phyloP scores from a whole-genome alignment of 2,113 vertebrate genomes.

The Microcebus lehilahytsara region DNA sequence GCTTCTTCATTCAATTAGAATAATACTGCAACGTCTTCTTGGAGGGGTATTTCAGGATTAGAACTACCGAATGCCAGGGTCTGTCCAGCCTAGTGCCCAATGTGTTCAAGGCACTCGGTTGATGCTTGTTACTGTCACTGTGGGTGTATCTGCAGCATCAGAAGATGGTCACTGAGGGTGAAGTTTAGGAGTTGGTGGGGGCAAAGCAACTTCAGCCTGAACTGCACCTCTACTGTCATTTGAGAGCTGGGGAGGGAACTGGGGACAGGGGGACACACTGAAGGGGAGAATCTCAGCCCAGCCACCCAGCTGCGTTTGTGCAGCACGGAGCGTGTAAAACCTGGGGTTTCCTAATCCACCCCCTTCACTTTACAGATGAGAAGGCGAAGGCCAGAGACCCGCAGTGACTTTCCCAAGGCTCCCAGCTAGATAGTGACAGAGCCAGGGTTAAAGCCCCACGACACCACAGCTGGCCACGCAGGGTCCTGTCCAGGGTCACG shows the following conservation, averaged over 20 bases:
- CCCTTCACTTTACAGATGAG: background rate
- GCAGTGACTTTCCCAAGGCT: background rate
- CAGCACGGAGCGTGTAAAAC: background rate
- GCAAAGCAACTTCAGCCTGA: too few relatives aligned
- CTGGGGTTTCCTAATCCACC: background rate
- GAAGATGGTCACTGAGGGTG: background rate
- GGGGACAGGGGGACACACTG: background rate
- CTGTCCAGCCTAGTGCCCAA: background rate
- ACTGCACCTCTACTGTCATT: background rate
- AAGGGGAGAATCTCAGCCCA: background rate
- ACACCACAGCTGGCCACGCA: background rate
- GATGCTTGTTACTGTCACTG: background rate
- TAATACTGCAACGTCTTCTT: background rate
- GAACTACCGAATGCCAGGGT: background rate
- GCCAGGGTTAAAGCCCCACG: background rate
- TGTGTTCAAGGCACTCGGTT: fast-evolving
- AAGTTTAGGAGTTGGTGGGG: background rate
- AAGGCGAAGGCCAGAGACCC: background rate
- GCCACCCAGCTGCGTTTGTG: background rate
- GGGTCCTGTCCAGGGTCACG: fast-evolving
- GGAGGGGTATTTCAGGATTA: background rate
- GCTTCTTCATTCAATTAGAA: background rate
- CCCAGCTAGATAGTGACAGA: background rate
- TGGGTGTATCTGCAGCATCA: background rate
- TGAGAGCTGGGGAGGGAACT: background rate